phyloP scores from a whole-genome alignment of 2,113 vertebrate genomes.

The Carassius auratus region DNA sequence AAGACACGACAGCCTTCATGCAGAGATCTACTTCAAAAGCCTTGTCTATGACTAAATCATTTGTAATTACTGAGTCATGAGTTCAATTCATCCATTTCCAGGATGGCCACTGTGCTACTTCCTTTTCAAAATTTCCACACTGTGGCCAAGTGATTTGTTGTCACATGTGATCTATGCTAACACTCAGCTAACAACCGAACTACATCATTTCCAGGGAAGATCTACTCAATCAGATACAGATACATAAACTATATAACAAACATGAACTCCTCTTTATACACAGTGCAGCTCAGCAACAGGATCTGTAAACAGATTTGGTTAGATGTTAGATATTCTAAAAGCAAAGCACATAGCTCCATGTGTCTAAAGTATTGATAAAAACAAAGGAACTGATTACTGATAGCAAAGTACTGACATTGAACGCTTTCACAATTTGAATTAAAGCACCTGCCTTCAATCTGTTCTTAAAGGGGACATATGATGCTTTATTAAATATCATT shows the following conservation, averaged over 20 bases:
- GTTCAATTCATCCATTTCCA: background rate
- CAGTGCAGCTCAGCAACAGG: background rate
- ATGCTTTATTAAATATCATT: too few relatives aligned
- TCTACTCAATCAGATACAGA: background rate
- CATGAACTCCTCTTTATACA: too few relatives aligned
- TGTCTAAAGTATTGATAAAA: background rate
- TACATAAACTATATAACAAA: background rate
- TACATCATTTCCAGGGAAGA: background rate
- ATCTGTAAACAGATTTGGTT: background rate
- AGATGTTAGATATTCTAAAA: background rate
- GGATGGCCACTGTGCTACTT: background rate
- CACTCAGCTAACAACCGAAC: background rate
- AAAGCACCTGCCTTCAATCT: background rate
- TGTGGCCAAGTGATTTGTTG: slow-evolving; percentile 21
- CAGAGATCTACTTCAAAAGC: background rate
- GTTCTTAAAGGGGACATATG: background rate
- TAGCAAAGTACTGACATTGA: background rate
- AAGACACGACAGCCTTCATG: background rate
- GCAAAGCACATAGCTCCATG: background rate
- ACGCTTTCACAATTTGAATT: background rate
- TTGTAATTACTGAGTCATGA: background rate
- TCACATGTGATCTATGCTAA: background rate
- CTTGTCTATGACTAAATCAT: background rate
- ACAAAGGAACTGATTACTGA: background rate
- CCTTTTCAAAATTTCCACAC: background rate